Percentiles rank a stretch among this genome's conserved stretches.
phyloP scores from a whole-genome alignment of 2,888 invertebrate species.

The Crepidodera aurea region DNA sequence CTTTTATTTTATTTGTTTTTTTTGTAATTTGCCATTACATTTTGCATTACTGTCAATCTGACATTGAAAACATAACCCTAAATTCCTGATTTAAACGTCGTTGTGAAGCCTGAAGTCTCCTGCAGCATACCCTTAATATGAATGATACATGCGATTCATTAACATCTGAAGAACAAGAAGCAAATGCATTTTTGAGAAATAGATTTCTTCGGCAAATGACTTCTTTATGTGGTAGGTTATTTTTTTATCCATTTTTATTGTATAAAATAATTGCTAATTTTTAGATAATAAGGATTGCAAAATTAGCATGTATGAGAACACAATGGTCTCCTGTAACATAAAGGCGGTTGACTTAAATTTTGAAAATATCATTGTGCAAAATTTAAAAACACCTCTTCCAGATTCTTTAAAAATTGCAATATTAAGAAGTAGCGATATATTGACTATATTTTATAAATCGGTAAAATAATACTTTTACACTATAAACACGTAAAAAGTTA shows the following conservation, averaged over 20 bases:
- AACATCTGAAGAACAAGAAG: conserved; percentile 43
- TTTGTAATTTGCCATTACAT: no score
- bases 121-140: no score
- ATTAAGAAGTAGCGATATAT: conserved; percentile 54
- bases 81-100: background rate
- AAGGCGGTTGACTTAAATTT: conserved; percentile 54
- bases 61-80: background rate
- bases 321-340: conserved; percentile 50
- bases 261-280: conserved; percentile 27
- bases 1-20: background rate
- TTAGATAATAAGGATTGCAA: conserved; percentile 45
- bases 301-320: conserved; percentile 54
- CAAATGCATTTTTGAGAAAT: conserved; percentile 53
- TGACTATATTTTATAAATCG: conserved; percentile 25
- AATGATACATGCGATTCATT: background rate
- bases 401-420: conserved; percentile 48
- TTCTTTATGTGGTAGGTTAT: conserved; percentile 50
- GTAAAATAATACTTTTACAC: background rate
- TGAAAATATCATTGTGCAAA: conserved; percentile 55
- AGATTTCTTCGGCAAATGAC: conserved; percentile 54
- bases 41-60: no score
- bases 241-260: background rate
- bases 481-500: no score
- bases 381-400: conserved; percentile 52
- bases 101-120: no score